Evolutionary conservation across 1,140 invertebrate genomes (phyloP).

Genomic region (Trichonephila clavipes): DNA sequence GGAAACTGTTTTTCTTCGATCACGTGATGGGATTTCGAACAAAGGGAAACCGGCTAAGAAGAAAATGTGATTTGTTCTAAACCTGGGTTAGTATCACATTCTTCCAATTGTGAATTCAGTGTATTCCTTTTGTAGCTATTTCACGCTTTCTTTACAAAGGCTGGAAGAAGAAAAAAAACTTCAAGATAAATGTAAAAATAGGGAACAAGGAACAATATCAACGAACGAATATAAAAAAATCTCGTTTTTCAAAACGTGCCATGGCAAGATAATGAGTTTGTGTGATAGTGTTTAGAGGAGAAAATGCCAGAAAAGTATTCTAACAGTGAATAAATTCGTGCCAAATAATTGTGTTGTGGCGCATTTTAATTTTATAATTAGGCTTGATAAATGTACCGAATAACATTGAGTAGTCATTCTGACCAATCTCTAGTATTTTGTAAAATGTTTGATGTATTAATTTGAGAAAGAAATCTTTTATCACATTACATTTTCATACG

Average conservation of each 20-base stretch:
- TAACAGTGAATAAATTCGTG: neutral
- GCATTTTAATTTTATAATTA: too few relatives aligned
- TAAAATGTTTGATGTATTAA: too few relatives aligned
- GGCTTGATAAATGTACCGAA: too few relatives aligned
- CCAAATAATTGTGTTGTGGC: neutral
- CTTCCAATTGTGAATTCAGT: neutral
- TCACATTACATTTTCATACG: too few relatives aligned
- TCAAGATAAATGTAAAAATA: neutral
- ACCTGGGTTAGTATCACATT: constrained; percentile 8
- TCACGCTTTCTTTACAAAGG: neutral
- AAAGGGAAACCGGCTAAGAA: neutral
- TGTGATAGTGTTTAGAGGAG: neutral
- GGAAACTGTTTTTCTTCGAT: neutral
- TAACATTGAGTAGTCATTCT: too few relatives aligned
- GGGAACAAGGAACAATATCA: neutral
- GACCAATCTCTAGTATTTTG: too few relatives aligned
- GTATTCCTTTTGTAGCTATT: neutral
- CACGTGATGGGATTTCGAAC: neutral
- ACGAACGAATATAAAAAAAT: neutral
- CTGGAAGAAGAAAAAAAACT: neutral
- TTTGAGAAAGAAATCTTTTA: too few relatives aligned
- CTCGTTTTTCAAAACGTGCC: neutral
- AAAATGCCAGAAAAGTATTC: neutral
- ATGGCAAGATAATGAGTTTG: neutral
- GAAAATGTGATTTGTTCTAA: neutral